Evolutionary conservation across 2,797 vertebrate species (phyloP).

Genomic region (Alfaro cultratus): DNA sequence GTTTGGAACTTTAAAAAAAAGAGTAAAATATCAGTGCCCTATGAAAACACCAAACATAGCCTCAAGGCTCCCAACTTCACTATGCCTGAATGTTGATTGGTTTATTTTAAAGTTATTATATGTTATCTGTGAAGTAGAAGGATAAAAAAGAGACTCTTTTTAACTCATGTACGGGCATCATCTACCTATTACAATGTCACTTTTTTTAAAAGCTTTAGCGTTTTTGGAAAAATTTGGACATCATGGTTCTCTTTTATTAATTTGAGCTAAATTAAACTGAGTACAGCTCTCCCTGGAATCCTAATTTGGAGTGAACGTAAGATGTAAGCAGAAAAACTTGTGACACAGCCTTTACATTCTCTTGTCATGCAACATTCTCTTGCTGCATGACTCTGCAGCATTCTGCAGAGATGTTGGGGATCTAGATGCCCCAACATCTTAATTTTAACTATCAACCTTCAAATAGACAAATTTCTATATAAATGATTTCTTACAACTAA

Average conservation of each 20-base stretch:
- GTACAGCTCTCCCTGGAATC: not conserved
- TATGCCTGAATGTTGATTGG: slow-evolving; percentile 43
- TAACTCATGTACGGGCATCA: not conserved
- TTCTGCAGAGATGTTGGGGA: no score
- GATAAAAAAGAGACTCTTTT: not conserved
- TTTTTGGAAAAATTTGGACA: not conserved
- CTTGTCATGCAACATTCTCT: not conserved
- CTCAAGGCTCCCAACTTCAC: slow-evolving; percentile 15
- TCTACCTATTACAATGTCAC: not conserved
- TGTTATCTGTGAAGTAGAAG: slow-evolving; percentile 8
- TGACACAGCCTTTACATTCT: not conserved
- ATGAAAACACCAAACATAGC: slow-evolving; percentile 54
- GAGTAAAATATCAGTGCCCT: slow-evolving; percentile 36
- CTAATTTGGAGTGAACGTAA: not conserved
- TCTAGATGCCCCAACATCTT: not conserved
- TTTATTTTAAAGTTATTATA: slow-evolving; percentile 15
- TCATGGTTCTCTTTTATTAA: not conserved
- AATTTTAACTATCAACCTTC: no score
- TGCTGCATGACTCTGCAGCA: no score
- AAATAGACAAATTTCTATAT: not conserved
- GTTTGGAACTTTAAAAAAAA: slow-evolving; percentile 25
- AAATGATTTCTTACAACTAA: not conserved
- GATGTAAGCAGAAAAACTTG: not conserved
- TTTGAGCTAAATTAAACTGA: not conserved
- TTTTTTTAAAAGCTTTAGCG: not conserved